Evolutionary conservation across 2,797 vertebrate species (phyloP).

Genomic region (Cirrhinus mrigala): DNA sequence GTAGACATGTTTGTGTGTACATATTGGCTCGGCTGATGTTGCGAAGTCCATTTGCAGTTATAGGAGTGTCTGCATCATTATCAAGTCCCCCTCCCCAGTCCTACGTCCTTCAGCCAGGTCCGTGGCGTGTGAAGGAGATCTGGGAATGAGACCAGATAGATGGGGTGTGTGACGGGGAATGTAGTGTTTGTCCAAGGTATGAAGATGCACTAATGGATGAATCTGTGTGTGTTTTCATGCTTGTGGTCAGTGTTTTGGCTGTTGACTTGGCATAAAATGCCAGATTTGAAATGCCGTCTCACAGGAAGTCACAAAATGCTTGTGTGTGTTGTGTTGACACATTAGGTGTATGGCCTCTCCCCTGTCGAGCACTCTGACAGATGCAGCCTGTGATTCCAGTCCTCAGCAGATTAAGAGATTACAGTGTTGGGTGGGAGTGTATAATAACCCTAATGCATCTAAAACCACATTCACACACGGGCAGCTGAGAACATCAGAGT

Average conservation of each 20-base stretch:
- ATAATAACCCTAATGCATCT: constrained; percentile 78
- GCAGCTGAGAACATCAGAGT: constrained; percentile 27
- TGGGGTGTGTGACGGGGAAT: constrained; percentile 6
- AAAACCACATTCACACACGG: constrained; percentile 18
- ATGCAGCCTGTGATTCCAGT: constrained; percentile 80
- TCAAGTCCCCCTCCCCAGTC: constrained; percentile 27
- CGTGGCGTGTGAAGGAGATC: constrained; percentile 59
- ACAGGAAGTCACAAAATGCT: constrained; percentile 29
- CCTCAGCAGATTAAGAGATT: constrained; percentile 84
- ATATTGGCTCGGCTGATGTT: constrained; percentile 21
- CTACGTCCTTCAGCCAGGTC: constrained; percentile 59
- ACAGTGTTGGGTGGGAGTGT: constrained; percentile 69
- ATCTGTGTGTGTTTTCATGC: constrained; percentile 62
- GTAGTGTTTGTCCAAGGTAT: constrained; percentile 64
- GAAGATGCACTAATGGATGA: constrained; percentile 60
- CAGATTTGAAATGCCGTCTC: constrained; percentile 29
- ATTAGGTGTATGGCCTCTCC: constrained; percentile 59
- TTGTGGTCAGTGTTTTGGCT: constrained; percentile 53
- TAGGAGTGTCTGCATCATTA: constrained; percentile 59
- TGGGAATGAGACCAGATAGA: constrained; percentile 44
- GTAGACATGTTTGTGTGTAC: constrained; percentile 7
- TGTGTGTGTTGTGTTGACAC: constrained; percentile 39
- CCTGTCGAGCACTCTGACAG: constrained; percentile 73
- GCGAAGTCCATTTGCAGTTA: constrained; percentile 45
- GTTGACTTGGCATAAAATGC: constrained; percentile 29